Conservation (phyloP, 1,140 invertebrate species). For the Trigoniulus corallinus region DNA sequence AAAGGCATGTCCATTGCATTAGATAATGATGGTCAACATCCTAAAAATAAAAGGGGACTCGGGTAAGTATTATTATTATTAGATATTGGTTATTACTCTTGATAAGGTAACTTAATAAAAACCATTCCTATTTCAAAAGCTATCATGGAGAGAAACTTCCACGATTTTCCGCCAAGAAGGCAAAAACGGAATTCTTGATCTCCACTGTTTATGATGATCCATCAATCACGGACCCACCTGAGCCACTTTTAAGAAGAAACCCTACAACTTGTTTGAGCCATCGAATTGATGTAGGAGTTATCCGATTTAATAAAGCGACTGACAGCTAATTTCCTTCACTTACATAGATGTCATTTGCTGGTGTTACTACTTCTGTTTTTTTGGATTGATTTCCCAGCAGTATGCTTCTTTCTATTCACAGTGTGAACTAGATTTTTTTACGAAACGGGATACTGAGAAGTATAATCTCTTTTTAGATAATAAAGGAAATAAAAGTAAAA, state of each 20-base stretch:
- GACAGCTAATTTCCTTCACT: too few species aligned
- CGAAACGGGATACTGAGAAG: too few species aligned
- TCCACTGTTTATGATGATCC: conserved; percentile 3
- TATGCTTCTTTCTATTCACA: too few species aligned
- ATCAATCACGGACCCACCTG: background rate
- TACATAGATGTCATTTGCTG: too few species aligned
- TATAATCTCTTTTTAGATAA: too few species aligned
- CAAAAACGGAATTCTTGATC: background rate
- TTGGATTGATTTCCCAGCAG: too few species aligned
- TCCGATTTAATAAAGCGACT: too few species aligned
- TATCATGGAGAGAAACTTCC: conserved; percentile 14
- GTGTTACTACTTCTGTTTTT: too few species aligned
- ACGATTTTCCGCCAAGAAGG: background rate
- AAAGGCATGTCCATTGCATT: conserved; percentile 19
- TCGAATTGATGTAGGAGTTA: too few species aligned
- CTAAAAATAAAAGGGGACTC: conserved; percentile 14
- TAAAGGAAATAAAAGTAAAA: too few species aligned
- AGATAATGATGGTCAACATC: conserved; percentile 16
- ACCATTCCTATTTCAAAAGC: conserved; percentile 7
- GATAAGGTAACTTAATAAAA: background rate
- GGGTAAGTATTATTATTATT: conserved; percentile 9
- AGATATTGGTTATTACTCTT: background rate
- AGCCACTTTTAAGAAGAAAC: background rate
- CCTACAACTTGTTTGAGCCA: background rate
- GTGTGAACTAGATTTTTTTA: too few species aligned